Evolutionary conservation across 1,140 invertebrate genomes (phyloP), one percentile per base, ranked within the genome.

Genomic region (Cydia fagiglandana): DNA sequence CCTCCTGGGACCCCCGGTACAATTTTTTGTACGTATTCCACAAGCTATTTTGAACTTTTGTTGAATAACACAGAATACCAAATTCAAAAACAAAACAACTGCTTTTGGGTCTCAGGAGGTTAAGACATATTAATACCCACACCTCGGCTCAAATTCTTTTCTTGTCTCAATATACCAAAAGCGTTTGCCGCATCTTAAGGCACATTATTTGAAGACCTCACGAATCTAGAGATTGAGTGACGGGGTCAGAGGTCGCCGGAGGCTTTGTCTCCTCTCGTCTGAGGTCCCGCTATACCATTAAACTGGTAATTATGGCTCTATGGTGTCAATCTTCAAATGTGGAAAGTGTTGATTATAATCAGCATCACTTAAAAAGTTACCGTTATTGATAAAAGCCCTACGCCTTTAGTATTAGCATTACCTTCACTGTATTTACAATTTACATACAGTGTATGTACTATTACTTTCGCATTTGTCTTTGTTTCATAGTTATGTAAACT

Each of bases 271-370:
- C 79, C 77, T 64, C 77, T 64, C 78, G 76, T 73, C 15, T 77
- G 75, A 79, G 45, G 82, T 83, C 81, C 83, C 79, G 78, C 74
- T 79, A 79, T 28, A 75, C 77, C 81, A 85, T 84, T 84, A 83
- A 66, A 77, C 74, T 30, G 75, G 76, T 79, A 81, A 82, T 84
- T 82, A 81, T 76, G 53, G 75, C 77, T 82, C 77, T 78, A n/a
- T n/a, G n/a, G 28, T 61, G 53, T 20, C 53, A 61, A 61, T 61
- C 56, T 61, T 61, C 5, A 12, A 24, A 61, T 61, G 56, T 61
- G 56, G 56, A 61, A 61, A 24, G 2, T 53, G 5, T n/a, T n/a
- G 50, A 61, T 61, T 61, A 61, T 2, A 7, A 61, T 61, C 56
- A 17, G n/a, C 50, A 17, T 53, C 50, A 6, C 47, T 17, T 1